These are phyloP conservation scores for Coregonus ussuriensis DNA, from an alignment of 2,797 vertebrate species.

Conservation along the genomic window DNA sequence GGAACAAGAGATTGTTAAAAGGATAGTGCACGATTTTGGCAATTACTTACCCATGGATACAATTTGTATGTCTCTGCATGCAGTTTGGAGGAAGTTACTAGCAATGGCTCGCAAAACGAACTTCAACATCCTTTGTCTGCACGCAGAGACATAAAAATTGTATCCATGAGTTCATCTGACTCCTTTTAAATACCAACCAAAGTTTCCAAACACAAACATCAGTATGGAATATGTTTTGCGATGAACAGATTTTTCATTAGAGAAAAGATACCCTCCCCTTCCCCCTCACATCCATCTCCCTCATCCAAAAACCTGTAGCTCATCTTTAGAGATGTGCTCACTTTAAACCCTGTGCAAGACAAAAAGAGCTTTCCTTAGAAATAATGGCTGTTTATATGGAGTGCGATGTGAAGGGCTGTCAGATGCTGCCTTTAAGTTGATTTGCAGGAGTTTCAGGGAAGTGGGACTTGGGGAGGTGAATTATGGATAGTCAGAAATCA, in stretches of 20 bases:
- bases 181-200: no score
- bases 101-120: no score
- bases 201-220: no score
- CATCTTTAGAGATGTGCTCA: slow-evolving; percentile 50
- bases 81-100: no score
- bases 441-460: slow-evolving; percentile 73
- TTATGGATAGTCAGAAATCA: slow-evolving; percentile 79
- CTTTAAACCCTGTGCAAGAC: slow-evolving; percentile 71
- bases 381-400: slow-evolving; percentile 77
- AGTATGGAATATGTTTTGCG: no score
- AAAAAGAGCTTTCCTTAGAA: slow-evolving; percentile 75
- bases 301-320: slow-evolving; percentile 55
- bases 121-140: no score
- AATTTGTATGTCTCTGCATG: no score
- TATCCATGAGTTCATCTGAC: no score
- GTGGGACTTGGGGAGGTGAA: slow-evolving; percentile 70
- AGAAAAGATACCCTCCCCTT: slow-evolving; percentile 4
- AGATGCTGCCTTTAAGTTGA: slow-evolving; percentile 76
- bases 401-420: slow-evolving; percentile 71
- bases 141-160: no score
- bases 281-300: slow-evolving; percentile 17
- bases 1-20: no score
- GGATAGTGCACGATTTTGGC: no score
- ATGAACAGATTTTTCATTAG: background rate
- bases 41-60: no score